phyloP scores from a whole-genome alignment of 2,113 vertebrate species.

The Seriola aureovittata region DNA sequence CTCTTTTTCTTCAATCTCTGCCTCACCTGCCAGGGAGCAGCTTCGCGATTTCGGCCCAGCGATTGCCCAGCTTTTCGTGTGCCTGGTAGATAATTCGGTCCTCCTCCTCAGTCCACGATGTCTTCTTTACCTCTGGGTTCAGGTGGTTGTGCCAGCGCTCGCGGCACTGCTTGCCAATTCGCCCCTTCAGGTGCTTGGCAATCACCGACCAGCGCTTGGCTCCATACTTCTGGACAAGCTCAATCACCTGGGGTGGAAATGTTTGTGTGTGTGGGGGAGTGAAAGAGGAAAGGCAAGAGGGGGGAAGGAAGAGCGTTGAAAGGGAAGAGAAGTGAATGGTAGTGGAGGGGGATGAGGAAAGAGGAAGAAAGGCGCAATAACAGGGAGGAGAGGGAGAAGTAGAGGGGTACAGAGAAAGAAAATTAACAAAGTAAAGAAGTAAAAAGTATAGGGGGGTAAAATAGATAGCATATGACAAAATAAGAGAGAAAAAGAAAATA shows the following conservation, averaged over 20 bases:
- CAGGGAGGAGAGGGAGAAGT: constrained; percentile 71
- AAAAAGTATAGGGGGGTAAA: constrained; percentile 1
- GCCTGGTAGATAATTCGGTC: constrained; percentile 99
- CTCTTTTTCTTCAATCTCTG: neutral
- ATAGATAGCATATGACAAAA: neutral
- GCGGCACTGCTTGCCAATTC: constrained; percentile 98
- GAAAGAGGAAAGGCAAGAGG: constrained; percentile 38
- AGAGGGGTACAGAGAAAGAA: constrained; percentile 27
- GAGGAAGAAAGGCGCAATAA: constrained; percentile 72
- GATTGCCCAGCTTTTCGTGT: constrained; percentile 98
- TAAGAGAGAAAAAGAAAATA: constrained; percentile 26
- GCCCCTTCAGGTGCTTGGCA: constrained; percentile 98
- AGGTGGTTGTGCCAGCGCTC: constrained; percentile 99
- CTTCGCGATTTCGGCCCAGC: constrained; percentile 99
- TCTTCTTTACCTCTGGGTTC: constrained; percentile 99
- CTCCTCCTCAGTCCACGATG: constrained; percentile 99
- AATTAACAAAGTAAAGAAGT: constrained; percentile 7
- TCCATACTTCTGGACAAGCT: constrained; percentile 98
- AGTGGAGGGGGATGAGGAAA: constrained; percentile 49
- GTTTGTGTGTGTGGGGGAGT: constrained; percentile 52
- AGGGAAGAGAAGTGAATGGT: constrained; percentile 50
- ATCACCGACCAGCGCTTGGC: constrained; percentile 99
- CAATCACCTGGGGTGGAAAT: constrained; percentile 90
- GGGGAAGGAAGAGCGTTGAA: constrained; percentile 49
- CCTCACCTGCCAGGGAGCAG: constrained; percentile 96